Percentiles rank a stretch among this genome's conserved stretches.
Evolutionary conservation across 2,797 vertebrate genomes (phyloP).

Genomic region (Hydrolagus colliei): DNA sequence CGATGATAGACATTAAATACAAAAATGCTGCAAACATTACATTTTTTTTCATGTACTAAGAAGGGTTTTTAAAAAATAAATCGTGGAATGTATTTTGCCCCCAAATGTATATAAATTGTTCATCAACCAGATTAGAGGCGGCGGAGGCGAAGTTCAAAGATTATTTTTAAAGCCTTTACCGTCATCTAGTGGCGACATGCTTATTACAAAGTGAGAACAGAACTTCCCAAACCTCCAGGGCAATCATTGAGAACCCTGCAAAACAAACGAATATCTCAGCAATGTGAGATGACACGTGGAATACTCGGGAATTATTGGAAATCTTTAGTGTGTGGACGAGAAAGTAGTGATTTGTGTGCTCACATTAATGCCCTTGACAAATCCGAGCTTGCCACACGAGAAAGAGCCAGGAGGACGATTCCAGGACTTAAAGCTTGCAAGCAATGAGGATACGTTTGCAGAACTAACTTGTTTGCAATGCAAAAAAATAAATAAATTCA

Average conservation of each 20-base stretch:
- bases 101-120: background rate
- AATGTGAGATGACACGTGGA: background rate
- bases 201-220: too few relatives aligned
- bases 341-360: too few relatives aligned
- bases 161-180: slow-evolving; percentile 6
- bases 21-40: background rate
- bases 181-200: background rate
- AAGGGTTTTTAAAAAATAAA: background rate
- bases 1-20: background rate
- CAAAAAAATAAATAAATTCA: too few relatives aligned
- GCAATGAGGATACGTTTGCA: too few relatives aligned
- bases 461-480: too few relatives aligned
- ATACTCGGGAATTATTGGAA: too few relatives aligned
- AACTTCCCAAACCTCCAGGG: background rate
- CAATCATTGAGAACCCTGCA: background rate
- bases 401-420: too few relatives aligned
- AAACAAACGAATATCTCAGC: background rate
- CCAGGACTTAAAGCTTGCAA: too few relatives aligned
- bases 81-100: slow-evolving; percentile 1
- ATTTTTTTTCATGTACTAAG: background rate
- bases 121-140: background rate
- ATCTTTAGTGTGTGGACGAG: too few relatives aligned
- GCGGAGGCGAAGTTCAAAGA: background rate
- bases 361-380: too few relatives aligned
- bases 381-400: too few relatives aligned